phyloP scores from a whole-genome alignment of 2,888 invertebrate species.

The Heteromurus nitidus region DNA sequence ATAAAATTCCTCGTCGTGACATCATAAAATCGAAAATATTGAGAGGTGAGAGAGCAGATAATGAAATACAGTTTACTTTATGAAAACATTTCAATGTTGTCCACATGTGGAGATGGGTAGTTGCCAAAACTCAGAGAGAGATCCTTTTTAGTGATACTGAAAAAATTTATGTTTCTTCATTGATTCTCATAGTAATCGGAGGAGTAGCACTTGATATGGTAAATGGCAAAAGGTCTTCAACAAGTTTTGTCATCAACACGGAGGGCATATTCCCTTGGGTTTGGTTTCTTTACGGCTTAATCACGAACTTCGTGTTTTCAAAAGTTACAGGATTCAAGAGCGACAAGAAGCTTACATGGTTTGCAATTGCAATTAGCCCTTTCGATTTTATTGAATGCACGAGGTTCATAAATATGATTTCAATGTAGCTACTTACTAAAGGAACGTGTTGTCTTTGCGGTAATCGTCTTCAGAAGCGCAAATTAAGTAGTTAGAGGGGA shows the following conservation, averaged over 20 bases:
- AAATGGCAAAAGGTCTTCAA: too few relatives aligned
- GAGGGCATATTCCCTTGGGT: slow-evolving; percentile 6
- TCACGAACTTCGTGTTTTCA: slow-evolving; percentile 45
- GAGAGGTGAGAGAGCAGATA: slow-evolving; percentile 45
- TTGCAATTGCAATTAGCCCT: not conserved
- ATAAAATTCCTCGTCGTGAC: slow-evolving; percentile 42
- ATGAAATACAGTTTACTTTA: not conserved
- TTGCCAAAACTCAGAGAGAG: not conserved
- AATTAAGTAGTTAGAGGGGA: too few relatives aligned
- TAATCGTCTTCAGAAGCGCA: too few relatives aligned
- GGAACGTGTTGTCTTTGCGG: too few relatives aligned
- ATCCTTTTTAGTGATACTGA: not conserved
- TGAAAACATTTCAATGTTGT: not conserved
- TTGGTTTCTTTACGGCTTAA: slow-evolving; percentile 30
- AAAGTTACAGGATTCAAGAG: slow-evolving; percentile 19
- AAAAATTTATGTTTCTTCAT: not conserved
- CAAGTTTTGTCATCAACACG: not conserved
- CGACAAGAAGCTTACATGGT: slow-evolving; percentile 4
- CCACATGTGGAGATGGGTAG: not conserved
- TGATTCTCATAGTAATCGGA: too few relatives aligned
- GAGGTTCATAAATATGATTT: too few relatives aligned
- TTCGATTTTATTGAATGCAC: too few relatives aligned
- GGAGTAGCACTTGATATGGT: too few relatives aligned
- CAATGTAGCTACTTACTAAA: too few relatives aligned
- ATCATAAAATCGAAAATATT: slow-evolving; percentile 46